phyloP scores from a whole-genome alignment of 2,797 vertebrate genomes.

The Neosalanx taihuensis region DNA sequence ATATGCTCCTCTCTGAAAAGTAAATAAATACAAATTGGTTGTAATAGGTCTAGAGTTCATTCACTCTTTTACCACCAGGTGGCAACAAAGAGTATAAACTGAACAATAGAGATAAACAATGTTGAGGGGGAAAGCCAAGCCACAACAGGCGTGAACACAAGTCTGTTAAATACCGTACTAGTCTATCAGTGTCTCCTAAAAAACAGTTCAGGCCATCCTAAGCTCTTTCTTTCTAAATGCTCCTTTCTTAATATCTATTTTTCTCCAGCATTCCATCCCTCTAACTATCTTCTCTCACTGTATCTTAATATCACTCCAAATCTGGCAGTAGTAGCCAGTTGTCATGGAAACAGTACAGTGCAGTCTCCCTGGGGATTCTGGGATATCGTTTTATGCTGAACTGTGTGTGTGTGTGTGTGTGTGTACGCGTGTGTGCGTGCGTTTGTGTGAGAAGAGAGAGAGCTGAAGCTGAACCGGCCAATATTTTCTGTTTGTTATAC shows the following conservation, averaged over 20 bases:
- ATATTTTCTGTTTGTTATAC: constrained; percentile 41
- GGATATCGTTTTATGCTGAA: constrained; percentile 73
- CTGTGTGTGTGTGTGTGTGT: constrained; percentile 36
- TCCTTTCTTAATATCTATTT: constrained; percentile 22
- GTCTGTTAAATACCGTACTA: neutral
- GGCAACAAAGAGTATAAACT: constrained; percentile 30
- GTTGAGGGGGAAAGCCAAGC: neutral
- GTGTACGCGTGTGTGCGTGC: constrained; percentile 13
- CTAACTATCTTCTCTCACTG: constrained; percentile 57
- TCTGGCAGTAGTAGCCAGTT: constrained; percentile 78
- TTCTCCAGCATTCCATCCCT: constrained; percentile 23
- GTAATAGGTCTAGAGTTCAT: neutral
- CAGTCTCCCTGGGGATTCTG: constrained; percentile 76
- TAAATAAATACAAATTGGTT: too few relatives aligned
- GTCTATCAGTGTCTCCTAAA: constrained; percentile 2
- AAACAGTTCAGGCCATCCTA: constrained; percentile 10
- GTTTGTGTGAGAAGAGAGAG: constrained; percentile 1
- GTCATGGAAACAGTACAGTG: constrained; percentile 80
- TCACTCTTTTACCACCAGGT: constrained; percentile 45
- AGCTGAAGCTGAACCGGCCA: constrained; percentile 24
- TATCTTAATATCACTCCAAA: constrained; percentile 72
- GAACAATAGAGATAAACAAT: neutral
- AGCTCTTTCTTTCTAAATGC: constrained; percentile 34
- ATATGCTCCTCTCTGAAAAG: too few relatives aligned
- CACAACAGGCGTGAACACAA: too few relatives aligned